Conservation (phyloP, 2,888 invertebrate genomes). For the Choristoneura rosaceana region DNA sequence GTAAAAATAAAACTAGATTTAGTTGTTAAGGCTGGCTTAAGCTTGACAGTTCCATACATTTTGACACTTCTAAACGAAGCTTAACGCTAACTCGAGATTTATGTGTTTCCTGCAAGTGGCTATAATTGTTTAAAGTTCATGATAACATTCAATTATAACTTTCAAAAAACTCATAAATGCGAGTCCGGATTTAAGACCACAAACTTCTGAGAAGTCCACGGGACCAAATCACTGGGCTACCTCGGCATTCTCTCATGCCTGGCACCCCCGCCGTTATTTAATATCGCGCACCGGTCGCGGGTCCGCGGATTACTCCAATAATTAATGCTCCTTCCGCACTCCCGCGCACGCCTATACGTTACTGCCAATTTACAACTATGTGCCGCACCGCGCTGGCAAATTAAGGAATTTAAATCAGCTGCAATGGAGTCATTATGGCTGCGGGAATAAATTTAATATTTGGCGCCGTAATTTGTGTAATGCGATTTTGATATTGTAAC, state of each 20-base stretch:
- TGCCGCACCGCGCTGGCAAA: conserved; percentile 8
- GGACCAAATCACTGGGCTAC: too few relatives aligned
- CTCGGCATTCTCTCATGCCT: not conserved
- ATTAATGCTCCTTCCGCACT: conserved; percentile 22
- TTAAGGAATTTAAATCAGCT: conserved; percentile 24
- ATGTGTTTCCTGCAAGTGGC: too few relatives aligned
- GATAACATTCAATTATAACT: too few relatives aligned
- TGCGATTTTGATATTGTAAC: not conserved
- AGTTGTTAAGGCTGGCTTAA: too few relatives aligned
- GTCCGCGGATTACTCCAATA: conserved; percentile 29
- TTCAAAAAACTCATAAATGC: too few relatives aligned
- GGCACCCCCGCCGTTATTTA: not conserved
- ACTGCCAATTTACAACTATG: conserved; percentile 36
- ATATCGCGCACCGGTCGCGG: conserved; percentile 8
- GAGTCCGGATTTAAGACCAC: too few relatives aligned
- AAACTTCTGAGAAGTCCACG: too few relatives aligned
- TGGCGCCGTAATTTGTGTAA: not conserved
- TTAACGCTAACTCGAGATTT: too few relatives aligned
- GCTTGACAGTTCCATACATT: too few relatives aligned
- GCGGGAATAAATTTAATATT: not conserved
- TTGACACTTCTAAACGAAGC: too few relatives aligned
- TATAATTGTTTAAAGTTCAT: too few relatives aligned
- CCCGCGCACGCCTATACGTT: conserved; percentile 28
- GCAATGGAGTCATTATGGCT: not conserved
- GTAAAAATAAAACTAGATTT: too few relatives aligned